Evolutionary conservation across 1,140 invertebrate species (phyloP).

Genomic region (Drosophila simulans): DNA sequence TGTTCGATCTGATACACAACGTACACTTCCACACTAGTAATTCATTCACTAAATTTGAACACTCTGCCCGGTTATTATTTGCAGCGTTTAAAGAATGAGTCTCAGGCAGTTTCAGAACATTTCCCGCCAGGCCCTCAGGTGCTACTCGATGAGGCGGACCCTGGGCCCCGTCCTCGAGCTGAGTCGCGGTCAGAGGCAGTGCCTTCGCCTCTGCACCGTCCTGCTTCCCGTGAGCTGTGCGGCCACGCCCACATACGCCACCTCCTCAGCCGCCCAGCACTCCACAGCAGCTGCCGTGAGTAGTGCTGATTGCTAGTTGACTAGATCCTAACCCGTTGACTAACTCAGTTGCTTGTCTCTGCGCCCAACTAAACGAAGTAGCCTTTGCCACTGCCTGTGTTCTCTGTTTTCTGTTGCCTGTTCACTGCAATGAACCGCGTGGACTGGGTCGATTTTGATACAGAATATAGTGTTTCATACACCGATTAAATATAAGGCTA

Average conservation of each 20-base stretch:
- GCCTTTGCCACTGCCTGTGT: slow-evolving; percentile 11
- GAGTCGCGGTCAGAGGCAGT: slow-evolving; percentile 40
- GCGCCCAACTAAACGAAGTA: slow-evolving; percentile 46
- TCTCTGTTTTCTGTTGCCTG: slow-evolving; percentile 13
- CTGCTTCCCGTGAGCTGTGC: slow-evolving; percentile 69
- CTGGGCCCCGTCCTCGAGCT: slow-evolving; percentile 37
- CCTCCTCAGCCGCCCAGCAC: slow-evolving; percentile 48
- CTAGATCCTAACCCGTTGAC: slow-evolving; percentile 47
- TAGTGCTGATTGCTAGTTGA: slow-evolving; percentile 46
- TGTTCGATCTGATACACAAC: no score
- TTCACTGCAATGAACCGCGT: not conserved
- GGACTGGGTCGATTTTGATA: not conserved
- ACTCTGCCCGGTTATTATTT: slow-evolving; percentile 41
- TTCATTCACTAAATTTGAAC: not conserved
- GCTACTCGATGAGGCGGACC: slow-evolving; percentile 34
- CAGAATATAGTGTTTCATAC: not conserved
- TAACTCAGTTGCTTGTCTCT: slow-evolving; percentile 44
- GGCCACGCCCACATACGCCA: slow-evolving; percentile 30
- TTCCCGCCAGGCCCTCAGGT: slow-evolving; percentile 53
- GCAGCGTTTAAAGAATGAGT: slow-evolving; percentile 71
- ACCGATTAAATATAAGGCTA: no score
- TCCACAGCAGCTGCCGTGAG: slow-evolving; percentile 79
- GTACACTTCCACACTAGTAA: not conserved
- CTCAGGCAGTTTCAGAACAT: slow-evolving; percentile 62
- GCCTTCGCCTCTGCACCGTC: slow-evolving; percentile 66